Base-by-base conservation (phyloP, 2,888 invertebrate species). In the Pandemis corylana region DNA sequence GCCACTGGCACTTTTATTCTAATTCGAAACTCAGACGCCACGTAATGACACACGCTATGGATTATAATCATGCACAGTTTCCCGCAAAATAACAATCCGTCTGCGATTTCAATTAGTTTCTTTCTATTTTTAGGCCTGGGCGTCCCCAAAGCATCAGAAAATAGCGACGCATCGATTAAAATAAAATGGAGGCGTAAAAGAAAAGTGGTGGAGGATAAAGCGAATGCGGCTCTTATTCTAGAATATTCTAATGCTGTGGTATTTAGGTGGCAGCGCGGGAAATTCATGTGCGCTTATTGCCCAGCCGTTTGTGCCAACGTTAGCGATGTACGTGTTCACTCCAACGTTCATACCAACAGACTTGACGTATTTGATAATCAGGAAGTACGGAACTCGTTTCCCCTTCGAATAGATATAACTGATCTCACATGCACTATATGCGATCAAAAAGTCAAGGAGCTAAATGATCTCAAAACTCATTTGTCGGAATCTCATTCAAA, bases 261-360 rank as follows among this genome's bases (percentile, higher is more conserved):
- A 0, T 93, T 92, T 78, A 85, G 90, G 76, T 89, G 85, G 83
- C 82, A 85, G 56, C 85, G 87, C 10, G 92, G 91, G 5, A 88
- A 86, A 77, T 89, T 91, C 51, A 84, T 89, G 84, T 92, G 92
- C 69, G 88, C 88, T 0, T 89, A 87, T 73, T 93, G 93, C 64
- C 84, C 87, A 0, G 79, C 77, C 46, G 79, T 80, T 62, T 88
- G 78, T 68, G 69, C 81, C 0, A 85, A 84, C 56, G 79, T 88
- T 12, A 77, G 44, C 2, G 87, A 87, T 66, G 76, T 91, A 3
- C 82, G 92, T 0, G 71, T 65, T 0, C 91, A 91, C 78, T 83
- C 89, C 0, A 59, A 75, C 2, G 71, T 65, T 0, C 90, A 91
- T 67, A 76, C 75, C 15, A 78, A 85, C n/a, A 88, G 87, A 75